Conservation (phyloP, 2,888 invertebrate genomes). For the Lasioglossum figueresi region DNA sequence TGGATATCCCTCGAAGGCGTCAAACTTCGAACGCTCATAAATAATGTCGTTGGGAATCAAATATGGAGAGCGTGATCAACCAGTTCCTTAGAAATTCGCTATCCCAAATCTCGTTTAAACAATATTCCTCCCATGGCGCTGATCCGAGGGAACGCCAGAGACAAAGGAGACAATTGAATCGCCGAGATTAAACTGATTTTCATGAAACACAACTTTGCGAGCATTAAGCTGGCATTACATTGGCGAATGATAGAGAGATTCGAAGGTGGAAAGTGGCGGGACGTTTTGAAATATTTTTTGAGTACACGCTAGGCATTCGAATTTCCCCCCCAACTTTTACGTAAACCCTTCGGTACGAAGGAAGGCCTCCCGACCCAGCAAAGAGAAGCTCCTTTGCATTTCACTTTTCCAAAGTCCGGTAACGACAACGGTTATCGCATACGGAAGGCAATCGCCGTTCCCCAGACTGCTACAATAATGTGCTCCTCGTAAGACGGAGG, state of each 20-base stretch:
- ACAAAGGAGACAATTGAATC: background rate
- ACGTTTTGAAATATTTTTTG: background rate
- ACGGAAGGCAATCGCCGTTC: slow-evolving; percentile 22
- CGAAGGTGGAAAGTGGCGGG: background rate
- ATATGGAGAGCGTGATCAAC: slow-evolving; percentile 20
- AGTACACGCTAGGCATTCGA: no score
- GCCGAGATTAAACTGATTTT: background rate
- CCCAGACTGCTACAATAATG: slow-evolving; percentile 4
- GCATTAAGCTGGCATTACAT: background rate
- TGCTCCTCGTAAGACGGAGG: background rate
- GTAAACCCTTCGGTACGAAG: background rate
- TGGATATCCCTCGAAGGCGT: slow-evolving; percentile 19
- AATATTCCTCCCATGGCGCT: background rate
- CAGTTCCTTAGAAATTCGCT: background rate
- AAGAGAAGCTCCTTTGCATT: slow-evolving; percentile 32
- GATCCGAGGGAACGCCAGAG: background rate
- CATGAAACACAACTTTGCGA: background rate
- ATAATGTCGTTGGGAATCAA: slow-evolving; percentile 7
- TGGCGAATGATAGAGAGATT: background rate
- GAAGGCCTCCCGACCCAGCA: background rate
- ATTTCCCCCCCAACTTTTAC: background rate
- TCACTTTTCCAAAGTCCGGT: slow-evolving; percentile 35
- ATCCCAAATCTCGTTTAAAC: slow-evolving; percentile 9
- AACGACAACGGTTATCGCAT: slow-evolving; percentile 49
- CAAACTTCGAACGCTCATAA: slow-evolving; percentile 24